Evolutionary conservation across 2,888 invertebrate species (phyloP).

Genomic region (Thymelicus sylvestris): DNA sequence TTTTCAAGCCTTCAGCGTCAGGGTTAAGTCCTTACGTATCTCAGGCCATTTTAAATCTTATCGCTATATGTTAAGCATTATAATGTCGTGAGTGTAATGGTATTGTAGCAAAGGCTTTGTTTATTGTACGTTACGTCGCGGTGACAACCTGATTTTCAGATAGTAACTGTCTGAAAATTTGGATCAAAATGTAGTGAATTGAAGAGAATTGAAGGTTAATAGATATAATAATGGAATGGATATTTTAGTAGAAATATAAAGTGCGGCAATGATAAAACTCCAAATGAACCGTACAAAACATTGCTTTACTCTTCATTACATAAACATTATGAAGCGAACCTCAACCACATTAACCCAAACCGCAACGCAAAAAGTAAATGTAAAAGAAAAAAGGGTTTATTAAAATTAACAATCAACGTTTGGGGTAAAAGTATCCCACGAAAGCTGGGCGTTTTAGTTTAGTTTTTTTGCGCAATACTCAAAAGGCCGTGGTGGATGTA

Average conservation of each 20-base stretch:
- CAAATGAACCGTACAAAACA: background rate
- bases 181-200: slow-evolving; percentile 14
- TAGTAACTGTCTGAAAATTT: slow-evolving; percentile 13
- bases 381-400: slow-evolving; percentile 25
- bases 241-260: no score
- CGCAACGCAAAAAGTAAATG: slow-evolving; percentile 16
- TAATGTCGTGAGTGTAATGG: slow-evolving; percentile 11
- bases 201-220: background rate
- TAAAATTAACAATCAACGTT: slow-evolving; percentile 26
- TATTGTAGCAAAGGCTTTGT: slow-evolving; percentile 8
- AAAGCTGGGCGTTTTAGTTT: slow-evolving; percentile 17
- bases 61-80: slow-evolving; percentile 2
- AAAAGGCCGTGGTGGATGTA: slow-evolving; percentile 59
- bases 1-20: slow-evolving; percentile 54
- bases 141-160: slow-evolving; percentile 19
- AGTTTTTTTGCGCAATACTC: slow-evolving; percentile 33
- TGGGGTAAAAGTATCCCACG: slow-evolving; percentile 18
- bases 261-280: no score
- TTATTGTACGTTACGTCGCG: slow-evolving; percentile 27
- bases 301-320: background rate
- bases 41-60: slow-evolving; percentile 43
- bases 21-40: slow-evolving; percentile 32
- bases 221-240: background rate
- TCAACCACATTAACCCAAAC: background rate
- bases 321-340: background rate